A percentile compares a stretch with the other conserved stretches of the same genome.
These are phyloP conservation scores for Megaceryle maxima DNA, from an alignment of 2,113 vertebrate species.

Conservation along the genomic window DNA sequence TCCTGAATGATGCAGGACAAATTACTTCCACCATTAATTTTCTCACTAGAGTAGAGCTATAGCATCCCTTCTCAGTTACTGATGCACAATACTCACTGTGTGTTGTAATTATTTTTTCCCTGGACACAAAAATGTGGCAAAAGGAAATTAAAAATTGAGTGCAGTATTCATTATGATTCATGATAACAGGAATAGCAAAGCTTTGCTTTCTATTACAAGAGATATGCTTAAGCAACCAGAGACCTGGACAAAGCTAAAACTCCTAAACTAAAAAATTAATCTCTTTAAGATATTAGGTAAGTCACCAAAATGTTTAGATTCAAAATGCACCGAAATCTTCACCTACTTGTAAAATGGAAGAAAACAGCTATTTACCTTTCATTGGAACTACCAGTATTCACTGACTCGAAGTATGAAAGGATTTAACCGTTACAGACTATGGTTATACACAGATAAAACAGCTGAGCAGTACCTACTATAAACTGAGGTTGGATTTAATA, in stretches of 20 bases:
- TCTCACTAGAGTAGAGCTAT: not conserved
- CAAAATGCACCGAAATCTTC: not conserved
- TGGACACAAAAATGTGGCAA: not conserved
- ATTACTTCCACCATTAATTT: not conserved
- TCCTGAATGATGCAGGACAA: not conserved
- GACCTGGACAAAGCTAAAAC: not conserved
- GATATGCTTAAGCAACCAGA: not conserved
- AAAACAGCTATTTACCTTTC: not conserved
- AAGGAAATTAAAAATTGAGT: not conserved
- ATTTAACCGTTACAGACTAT: not conserved
- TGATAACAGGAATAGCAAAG: not conserved
- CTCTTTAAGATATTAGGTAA: not conserved
- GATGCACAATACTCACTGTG: not conserved
- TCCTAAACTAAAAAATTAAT: not conserved
- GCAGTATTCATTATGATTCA: not conserved
- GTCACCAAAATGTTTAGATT: not conserved
- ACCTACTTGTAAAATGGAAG: not conserved
- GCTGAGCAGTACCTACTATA: not conserved
- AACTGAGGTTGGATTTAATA: not conserved
- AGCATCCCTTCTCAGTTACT: not conserved
- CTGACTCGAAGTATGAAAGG: not conserved
- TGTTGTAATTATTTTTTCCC: too few relatives aligned
- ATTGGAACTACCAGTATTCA: not conserved
- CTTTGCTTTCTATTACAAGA: not conserved
- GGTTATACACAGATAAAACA: not conserved